Percentiles rank a stretch among this genome's conserved stretches.
phyloP scores from a whole-genome alignment of 2,888 invertebrate species.

The Eledona agricola region DNA sequence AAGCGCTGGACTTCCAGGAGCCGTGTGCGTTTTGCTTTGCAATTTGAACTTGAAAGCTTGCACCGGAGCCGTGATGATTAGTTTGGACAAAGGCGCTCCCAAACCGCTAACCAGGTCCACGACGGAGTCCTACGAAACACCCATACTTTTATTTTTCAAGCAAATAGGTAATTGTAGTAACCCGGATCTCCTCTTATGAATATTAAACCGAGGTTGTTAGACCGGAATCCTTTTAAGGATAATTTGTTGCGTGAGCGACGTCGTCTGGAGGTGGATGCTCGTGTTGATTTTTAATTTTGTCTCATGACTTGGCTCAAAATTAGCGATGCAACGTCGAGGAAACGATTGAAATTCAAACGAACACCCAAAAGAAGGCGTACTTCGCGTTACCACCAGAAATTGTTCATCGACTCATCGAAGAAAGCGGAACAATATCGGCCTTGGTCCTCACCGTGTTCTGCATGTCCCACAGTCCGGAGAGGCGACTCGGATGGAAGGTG shows the following conservation, averaged over 20 bases:
- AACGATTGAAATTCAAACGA: too few species aligned
- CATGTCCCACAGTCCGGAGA: conserved; percentile 81
- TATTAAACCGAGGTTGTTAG: conserved; percentile 29
- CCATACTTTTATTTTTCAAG: conserved; percentile 13
- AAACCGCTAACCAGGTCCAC: conserved; percentile 77
- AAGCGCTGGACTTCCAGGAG: conserved; percentile 72
- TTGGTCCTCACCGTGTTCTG: conserved; percentile 79
- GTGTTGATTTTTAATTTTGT: too few species aligned
- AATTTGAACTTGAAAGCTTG: conserved; percentile 75
- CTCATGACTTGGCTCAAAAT: too few species aligned
- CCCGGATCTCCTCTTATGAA: conserved; percentile 27
- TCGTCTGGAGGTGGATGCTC: conserved; percentile 17
- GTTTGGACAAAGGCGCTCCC: conserved; percentile 74
- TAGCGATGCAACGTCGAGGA: too few species aligned
- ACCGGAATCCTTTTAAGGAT: conserved; percentile 22
- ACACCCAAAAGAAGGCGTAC: too few species aligned
- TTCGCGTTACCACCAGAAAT: too few species aligned
- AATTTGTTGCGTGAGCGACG: conserved; percentile 18
- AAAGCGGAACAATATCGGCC: too few species aligned
- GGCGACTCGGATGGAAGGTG: conserved; percentile 78
- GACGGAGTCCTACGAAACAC: conserved; percentile 71
- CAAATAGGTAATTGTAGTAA: conserved; percentile 21
- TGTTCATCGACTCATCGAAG: too few species aligned
- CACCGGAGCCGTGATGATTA: conserved; percentile 77
- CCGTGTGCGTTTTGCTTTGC: conserved; percentile 70